phyloP scores from a whole-genome alignment of 2,888 invertebrate species.

The Sepioteuthis lessoniana region DNA sequence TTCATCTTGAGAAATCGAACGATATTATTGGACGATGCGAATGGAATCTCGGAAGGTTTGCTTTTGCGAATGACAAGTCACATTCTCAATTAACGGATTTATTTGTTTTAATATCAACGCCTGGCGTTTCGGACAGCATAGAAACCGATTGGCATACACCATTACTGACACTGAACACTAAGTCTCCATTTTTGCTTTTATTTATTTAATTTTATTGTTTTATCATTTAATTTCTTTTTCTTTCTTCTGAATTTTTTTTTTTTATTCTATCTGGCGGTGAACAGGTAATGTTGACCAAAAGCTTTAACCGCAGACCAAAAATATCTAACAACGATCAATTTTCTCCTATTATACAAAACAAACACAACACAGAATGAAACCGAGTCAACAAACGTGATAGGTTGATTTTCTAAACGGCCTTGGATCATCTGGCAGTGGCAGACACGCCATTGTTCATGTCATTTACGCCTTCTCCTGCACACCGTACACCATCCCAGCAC shows the following conservation, averaged over 20 bases:
- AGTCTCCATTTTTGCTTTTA: background rate
- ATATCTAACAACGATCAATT: background rate
- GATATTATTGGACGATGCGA: background rate
- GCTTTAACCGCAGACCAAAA: slow-evolving; percentile 13
- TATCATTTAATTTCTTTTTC: background rate
- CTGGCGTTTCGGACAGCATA: background rate
- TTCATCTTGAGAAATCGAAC: background rate
- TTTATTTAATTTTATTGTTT: too few relatives aligned
- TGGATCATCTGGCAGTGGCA: background rate
- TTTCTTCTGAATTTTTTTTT: background rate
- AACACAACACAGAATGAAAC: background rate
- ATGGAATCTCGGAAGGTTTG: background rate
- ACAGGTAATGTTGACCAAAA: background rate
- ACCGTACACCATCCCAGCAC: background rate
- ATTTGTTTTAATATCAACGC: background rate
- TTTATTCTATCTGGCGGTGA: background rate
- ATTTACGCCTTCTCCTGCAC: background rate
- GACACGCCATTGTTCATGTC: background rate
- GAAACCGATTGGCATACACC: background rate
- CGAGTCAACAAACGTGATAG: slow-evolving; percentile 4
- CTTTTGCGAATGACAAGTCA: background rate
- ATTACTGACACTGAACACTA: background rate
- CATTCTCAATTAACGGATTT: background rate
- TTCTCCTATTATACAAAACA: slow-evolving; percentile 16
- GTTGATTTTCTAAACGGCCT: background rate